These are phyloP conservation scores for Scelioninae gen. 1 DNA, from an alignment of 2,888 invertebrate genomes.

Conservation along the genomic window DNA sequence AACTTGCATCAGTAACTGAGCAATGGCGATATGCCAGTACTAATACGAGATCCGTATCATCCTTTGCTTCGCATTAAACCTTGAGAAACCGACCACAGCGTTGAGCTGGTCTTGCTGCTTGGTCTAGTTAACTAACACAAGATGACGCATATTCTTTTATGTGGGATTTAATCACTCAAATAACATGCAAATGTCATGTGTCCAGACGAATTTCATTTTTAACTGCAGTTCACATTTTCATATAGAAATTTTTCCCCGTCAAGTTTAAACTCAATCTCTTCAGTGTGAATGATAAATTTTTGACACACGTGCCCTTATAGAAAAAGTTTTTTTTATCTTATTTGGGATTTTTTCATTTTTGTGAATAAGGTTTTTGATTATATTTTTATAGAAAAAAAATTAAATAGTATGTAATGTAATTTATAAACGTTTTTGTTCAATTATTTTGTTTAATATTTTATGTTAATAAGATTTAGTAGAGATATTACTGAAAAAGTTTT, in stretches of 20 bases:
- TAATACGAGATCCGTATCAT: constrained; percentile 27
- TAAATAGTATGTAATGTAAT: neutral
- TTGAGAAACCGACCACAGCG: constrained; percentile 63
- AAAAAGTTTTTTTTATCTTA: constrained; percentile 18
- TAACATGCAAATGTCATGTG: constrained; percentile 44
- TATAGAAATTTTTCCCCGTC: constrained; percentile 22
- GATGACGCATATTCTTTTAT: constrained; percentile 54
- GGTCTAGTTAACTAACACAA: constrained; percentile 63
- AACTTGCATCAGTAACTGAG: constrained; percentile 55
- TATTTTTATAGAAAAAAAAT: neutral
- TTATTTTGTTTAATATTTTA: too few species aligned
- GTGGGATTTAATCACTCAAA: constrained; percentile 58
- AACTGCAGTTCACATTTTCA: constrained; percentile 44
- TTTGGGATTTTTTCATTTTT: neutral
- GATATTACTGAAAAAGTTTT: too few species aligned
- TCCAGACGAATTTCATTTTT: constrained; percentile 42
- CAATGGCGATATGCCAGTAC: constrained; percentile 56
- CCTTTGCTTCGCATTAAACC: constrained; percentile 44
- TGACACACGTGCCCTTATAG: constrained; percentile 30
- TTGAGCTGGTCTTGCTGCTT: constrained; percentile 63
- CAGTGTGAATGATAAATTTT: constrained; percentile 27
- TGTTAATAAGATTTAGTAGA: too few species aligned
- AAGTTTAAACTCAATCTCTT: constrained; percentile 28
- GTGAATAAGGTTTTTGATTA: neutral
- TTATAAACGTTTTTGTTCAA: too few species aligned